phyloP scores from a whole-genome alignment of 1,140 invertebrate genomes.

The Neuroterus valhalla region DNA sequence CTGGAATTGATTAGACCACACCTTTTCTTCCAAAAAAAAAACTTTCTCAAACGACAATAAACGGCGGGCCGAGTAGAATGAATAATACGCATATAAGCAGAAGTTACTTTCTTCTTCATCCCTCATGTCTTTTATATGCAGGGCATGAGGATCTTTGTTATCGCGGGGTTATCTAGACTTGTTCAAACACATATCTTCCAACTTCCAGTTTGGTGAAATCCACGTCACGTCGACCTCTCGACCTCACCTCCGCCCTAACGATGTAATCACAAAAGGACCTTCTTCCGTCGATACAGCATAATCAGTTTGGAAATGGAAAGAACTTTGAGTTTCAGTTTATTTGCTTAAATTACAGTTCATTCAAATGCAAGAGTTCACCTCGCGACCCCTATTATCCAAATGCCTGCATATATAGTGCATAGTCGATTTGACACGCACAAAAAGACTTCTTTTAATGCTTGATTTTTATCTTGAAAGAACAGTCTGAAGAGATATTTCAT shows the following conservation, averaged over 20 bases:
- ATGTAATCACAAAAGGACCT: conserved; percentile 1
- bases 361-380: too few species aligned
- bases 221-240: conserved; percentile 15
- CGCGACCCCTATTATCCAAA: too few species aligned
- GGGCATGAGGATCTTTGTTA: neutral
- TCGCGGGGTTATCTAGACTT: conserved; percentile 9
- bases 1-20: neutral
- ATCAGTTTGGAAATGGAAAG: too few species aligned
- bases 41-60: conserved; percentile 17
- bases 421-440: neutral
- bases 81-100: neutral
- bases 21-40: neutral
- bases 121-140: conserved; percentile 6
- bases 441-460: too few species aligned
- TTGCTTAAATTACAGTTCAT: too few species aligned
- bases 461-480: too few species aligned
- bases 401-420: neutral
- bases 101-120: neutral
- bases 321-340: too few species aligned
- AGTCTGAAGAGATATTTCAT: too few species aligned
- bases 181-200: conserved; percentile 10
- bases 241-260: conserved; percentile 5
- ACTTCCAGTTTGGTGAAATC: conserved; percentile 5
- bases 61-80: conserved; percentile 5
- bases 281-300: neutral